Evolutionary conservation across 2,113 vertebrate species (phyloP).

Genomic region (Origma solitaria): DNA sequence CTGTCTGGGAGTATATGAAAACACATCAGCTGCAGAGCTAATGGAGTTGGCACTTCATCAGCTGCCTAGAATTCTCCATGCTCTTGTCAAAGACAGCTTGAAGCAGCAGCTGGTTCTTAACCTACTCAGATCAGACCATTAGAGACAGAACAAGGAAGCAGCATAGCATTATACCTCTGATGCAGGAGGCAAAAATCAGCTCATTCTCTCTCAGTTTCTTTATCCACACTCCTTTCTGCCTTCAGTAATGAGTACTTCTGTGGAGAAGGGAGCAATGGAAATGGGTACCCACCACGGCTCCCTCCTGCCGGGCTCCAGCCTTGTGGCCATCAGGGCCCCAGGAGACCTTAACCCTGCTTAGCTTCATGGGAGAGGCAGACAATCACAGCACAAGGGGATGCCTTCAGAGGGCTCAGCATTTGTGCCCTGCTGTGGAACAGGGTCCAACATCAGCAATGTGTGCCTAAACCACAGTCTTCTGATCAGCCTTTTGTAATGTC

Average conservation of each 20-base stretch:
- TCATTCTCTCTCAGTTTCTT: neutral
- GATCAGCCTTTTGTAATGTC: neutral
- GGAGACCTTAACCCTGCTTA: neutral
- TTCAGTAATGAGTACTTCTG: neutral
- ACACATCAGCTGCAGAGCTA: neutral
- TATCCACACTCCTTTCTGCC: neutral
- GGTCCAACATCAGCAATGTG: fast-evolving
- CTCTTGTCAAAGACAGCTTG: neutral
- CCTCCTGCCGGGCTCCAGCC: neutral
- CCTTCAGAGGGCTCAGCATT: neutral
- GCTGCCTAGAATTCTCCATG: neutral
- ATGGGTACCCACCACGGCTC: neutral
- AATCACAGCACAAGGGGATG: fast-evolving
- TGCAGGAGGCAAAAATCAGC: neutral
- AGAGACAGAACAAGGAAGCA: neutral
- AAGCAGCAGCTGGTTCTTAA: neutral
- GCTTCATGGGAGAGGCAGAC: neutral
- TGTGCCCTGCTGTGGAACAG: neutral
- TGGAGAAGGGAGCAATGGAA: neutral
- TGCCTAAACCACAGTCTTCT: neutral
- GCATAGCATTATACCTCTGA: neutral
- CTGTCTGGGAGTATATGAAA: neutral
- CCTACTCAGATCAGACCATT: neutral
- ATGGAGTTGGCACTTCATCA: neutral
- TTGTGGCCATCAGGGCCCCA: neutral